Percentiles rank a stretch among this genome's conserved stretches.
Evolutionary conservation across 2,888 invertebrate genomes (phyloP).

Genomic region (Ichneumoninae sp.): DNA sequence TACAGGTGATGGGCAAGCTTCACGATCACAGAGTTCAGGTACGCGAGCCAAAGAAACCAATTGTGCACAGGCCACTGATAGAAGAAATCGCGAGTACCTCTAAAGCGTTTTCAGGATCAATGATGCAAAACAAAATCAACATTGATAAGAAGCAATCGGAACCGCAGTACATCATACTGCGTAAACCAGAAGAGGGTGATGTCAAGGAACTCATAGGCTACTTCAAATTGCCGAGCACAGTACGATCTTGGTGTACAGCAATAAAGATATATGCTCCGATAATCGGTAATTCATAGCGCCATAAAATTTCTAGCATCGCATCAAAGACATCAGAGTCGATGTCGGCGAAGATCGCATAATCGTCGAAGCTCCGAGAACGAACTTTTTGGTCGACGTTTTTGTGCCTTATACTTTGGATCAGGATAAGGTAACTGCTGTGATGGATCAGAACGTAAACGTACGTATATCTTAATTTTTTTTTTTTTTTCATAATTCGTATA

Average conservation of each 20-base stretch:
- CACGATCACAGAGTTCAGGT: conserved; percentile 91
- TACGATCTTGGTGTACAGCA: conserved; percentile 78
- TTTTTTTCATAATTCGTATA: too few relatives aligned
- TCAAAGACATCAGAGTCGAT: conserved; percentile 88
- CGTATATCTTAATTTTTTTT: conserved; percentile 63
- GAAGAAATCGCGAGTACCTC: conserved; percentile 85
- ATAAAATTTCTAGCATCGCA: conserved; percentile 84
- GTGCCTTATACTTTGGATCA: conserved; percentile 88
- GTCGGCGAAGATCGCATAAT: conserved; percentile 91
- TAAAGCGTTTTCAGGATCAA: background rate
- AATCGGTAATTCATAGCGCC: conserved; percentile 40
- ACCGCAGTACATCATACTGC: conserved; percentile 75
- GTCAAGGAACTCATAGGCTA: conserved; percentile 87
- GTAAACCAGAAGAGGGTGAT: conserved; percentile 86
- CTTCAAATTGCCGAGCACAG: conserved; percentile 87
- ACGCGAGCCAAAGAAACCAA: conserved; percentile 86
- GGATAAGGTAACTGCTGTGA: conserved; percentile 85
- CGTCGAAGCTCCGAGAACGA: conserved; percentile 87
- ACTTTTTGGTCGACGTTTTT: conserved; percentile 89
- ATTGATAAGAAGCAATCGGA: conserved; percentile 23
- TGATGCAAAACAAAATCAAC: conserved; percentile 12
- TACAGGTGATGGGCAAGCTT: conserved; percentile 88
- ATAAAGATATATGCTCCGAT: background rate
- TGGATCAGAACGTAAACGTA: conserved; percentile 86
- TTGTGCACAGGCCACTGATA: conserved; percentile 85